These are phyloP conservation scores for Calyptomena viridis DNA, from an alignment of 2,113 vertebrate genomes.

Conservation along the genomic window DNA sequence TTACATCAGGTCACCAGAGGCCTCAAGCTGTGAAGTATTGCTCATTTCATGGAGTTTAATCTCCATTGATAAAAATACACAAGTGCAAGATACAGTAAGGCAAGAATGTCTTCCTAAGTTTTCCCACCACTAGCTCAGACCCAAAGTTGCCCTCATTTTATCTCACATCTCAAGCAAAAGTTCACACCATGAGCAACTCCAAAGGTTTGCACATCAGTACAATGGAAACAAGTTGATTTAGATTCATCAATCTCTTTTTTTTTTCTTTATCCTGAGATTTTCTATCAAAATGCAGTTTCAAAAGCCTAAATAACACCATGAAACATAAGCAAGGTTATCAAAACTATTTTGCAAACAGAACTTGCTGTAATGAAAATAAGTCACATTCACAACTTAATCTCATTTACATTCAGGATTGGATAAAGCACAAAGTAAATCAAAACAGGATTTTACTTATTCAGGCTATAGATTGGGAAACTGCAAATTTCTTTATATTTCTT, in stretches of 20 bases:
- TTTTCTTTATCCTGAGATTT: background rate
- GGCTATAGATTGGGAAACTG: background rate
- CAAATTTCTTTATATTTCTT: background rate
- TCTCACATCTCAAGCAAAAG: accelerated
- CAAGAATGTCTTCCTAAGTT: background rate
- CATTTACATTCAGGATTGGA: background rate
- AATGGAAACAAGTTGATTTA: background rate
- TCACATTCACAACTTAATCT: background rate
- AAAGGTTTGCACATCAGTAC: background rate
- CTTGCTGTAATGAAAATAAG: background rate
- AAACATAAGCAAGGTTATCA: background rate
- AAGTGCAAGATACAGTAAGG: background rate
- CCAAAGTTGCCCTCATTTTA: background rate
- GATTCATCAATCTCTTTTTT: background rate
- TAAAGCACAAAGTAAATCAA: background rate
- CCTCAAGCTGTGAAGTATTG: background rate
- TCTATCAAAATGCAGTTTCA: background rate
- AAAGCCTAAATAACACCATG: background rate
- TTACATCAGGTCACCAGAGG: background rate
- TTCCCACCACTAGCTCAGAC: background rate
- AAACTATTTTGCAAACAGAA: background rate
- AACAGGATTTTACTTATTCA: background rate
- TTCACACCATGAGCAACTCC: background rate
- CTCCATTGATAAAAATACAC: background rate
- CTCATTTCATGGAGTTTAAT: background rate